Base-by-base conservation (phyloP, 2,113 vertebrate species). In the Prinia subflava region DNA sequence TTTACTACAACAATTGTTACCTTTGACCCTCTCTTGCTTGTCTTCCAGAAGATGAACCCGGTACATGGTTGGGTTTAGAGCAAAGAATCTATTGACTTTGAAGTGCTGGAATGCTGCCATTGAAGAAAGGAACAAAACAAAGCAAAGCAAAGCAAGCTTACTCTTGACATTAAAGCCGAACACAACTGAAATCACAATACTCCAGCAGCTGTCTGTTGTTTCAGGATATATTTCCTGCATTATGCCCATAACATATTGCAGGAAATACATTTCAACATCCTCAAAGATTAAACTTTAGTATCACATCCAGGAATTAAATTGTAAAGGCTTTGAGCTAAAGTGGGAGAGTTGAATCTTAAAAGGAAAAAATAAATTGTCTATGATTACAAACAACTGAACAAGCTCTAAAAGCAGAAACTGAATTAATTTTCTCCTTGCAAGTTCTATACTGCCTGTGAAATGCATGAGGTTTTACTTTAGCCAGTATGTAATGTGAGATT, bases 281-380 rank as follows among this genome's bases (percentile, higher is more conserved):
- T 95, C 44, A 67, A 92, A 91, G 55, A 70, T 83, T 91, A 84
- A 84, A 86, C 53, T 90, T 94, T 39, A 95, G 25, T 91, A 78
- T 75, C 47, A 64, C 10, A 64, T 4, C 44, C 39, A 86, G 63
- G 52, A 56, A 95, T 63, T 24, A 74, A 96, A 74, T 56, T 63
- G 33, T 74, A 68, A 83, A 88, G 63, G 12, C 71, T 93, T 96
- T 83, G 76, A 56, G 39, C 35, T 90, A 41, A 92, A 86, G 79
- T 81, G 56, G 15, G 35, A 89, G 31, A 94, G 86, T 30, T 78
- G 49, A 81, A 60, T 90, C 60, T 92, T 92, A 78, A 74, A 96
- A 83, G 55, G 35, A 88, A 95, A 94, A 94, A 94, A 88, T 39
- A 57, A 46, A 2, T 44, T 2, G 0, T 56, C 75, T 67, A 52